Conservation (phyloP, 2,113 vertebrate genomes). For the Pyrgilauda ruficollis region DNA sequence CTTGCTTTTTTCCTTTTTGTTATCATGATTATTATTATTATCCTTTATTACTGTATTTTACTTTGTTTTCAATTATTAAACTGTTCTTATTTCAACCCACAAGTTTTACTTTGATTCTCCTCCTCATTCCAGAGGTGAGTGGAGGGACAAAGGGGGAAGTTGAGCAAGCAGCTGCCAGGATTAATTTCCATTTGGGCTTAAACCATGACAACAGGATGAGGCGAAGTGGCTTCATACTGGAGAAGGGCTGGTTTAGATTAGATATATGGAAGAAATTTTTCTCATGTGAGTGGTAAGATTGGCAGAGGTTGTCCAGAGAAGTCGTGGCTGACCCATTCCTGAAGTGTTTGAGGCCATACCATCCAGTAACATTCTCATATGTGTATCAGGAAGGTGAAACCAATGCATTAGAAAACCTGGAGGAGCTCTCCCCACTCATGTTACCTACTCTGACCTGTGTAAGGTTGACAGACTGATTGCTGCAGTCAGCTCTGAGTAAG, state of each 20-base stretch:
- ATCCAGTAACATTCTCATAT: not conserved
- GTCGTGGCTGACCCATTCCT: not conserved
- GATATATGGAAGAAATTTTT: not conserved
- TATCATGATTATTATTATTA: not conserved
- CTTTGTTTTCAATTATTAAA: not conserved
- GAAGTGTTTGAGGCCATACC: not conserved
- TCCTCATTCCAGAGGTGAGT: not conserved
- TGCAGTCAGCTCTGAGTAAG: not conserved
- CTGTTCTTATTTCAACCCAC: not conserved
- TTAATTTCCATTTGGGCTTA: not conserved
- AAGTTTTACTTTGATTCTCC: not conserved
- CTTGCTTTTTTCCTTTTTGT: not conserved
- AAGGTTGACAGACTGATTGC: not conserved
- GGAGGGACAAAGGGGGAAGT: too few species aligned
- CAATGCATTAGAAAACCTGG: not conserved
- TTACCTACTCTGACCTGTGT: not conserved
- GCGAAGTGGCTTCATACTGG: not conserved
- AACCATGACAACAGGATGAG: not conserved
- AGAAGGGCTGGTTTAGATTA: not conserved
- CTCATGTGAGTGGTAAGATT: not conserved
- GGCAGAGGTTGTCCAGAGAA: not conserved
- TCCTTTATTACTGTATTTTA: not conserved
- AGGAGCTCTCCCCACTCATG: not conserved
- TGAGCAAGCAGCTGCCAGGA: not conserved
- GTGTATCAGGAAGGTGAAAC: not conserved